Evolutionary conservation across 2,797 vertebrate genomes (phyloP).

Genomic region (Hapalemur alaotrensis): DNA sequence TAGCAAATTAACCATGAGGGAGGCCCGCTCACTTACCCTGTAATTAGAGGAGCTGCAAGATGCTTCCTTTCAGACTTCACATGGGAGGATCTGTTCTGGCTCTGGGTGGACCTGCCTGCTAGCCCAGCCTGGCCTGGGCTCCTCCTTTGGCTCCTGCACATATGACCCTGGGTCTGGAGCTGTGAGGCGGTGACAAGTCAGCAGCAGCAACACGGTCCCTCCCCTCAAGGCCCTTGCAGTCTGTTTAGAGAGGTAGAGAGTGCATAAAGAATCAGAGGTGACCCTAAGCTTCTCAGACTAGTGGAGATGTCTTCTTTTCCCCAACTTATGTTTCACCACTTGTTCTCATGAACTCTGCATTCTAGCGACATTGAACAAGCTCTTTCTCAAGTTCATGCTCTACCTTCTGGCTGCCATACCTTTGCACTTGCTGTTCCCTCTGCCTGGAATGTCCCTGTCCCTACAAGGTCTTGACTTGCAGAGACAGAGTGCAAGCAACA

Average conservation of each 20-base stretch:
- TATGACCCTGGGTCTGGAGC: neutral
- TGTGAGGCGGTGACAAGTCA: too few species aligned
- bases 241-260: neutral
- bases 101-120: neutral
- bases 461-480: neutral
- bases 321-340: neutral
- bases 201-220: neutral
- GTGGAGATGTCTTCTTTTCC: neutral
- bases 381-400: neutral
- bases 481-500: neutral
- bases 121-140: neutral
- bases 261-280: neutral
- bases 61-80: accelerated
- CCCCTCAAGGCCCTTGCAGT: neutral
- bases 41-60: slow-evolving; percentile 71
- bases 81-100: neutral
- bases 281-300: neutral
- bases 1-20: slow-evolving; percentile 72
- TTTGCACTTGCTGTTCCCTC: neutral
- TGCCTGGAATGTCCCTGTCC: neutral
- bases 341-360: neutral
- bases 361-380: neutral
- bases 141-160: neutral
- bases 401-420: neutral
- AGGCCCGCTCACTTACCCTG: slow-evolving; percentile 72